Evolutionary conservation across 1,140 invertebrate genomes (phyloP), one percentile per base, ranked within the genome.

Genomic region (Sitodiplosis mosellana): DNA sequence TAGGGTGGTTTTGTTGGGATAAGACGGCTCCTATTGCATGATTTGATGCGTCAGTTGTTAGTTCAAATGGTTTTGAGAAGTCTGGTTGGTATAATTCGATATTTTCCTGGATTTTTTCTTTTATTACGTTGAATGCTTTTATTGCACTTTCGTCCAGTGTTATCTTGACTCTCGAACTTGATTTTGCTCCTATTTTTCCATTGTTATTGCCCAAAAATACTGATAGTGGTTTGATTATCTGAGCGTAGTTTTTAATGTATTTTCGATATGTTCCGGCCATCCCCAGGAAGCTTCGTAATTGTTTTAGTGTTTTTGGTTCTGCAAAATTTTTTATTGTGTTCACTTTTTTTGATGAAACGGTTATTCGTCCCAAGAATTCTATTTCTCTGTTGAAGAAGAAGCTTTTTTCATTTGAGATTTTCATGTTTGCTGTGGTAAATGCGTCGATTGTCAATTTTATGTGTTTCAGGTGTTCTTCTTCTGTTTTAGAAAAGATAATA

Each of bases 351-450:
- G 53, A 49, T 46, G 54, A 48, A 8, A 52, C 56, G 48, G 48
- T 52, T 8, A 54, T 47, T 2, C 51, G 56, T 7, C 53, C 52
- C 1, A 52, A 14, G 41, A 51, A 54, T 37, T 47, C 46, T 10
- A 55, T 41, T 43, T 63, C 52, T 14, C 41, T 49, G 41, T 57
- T 50, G 15, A 56, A 61, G 50, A 73, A 71, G 33, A 63, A 48
- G 36, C 57, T 64, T 56, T 71, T 69, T 47, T 55, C 48, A 1
- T 65, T 51, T 42, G 69, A 72, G 2, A 72, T 55, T 14, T 65
- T 71, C 1, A 74, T 49, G 15, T 59, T 58, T n/a, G n/a, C n/a
- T n/a, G n/a, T n/a, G n/a, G n/a, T n/a, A n/a, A n/a, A n/a, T n/a
- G n/a, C n/a, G n/a, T n/a, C n/a, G n/a, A n/a, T n/a, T 3, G 10